Evolutionary conservation across 2,113 vertebrate genomes (phyloP).

Genomic region (Otolemur garnettii): DNA sequence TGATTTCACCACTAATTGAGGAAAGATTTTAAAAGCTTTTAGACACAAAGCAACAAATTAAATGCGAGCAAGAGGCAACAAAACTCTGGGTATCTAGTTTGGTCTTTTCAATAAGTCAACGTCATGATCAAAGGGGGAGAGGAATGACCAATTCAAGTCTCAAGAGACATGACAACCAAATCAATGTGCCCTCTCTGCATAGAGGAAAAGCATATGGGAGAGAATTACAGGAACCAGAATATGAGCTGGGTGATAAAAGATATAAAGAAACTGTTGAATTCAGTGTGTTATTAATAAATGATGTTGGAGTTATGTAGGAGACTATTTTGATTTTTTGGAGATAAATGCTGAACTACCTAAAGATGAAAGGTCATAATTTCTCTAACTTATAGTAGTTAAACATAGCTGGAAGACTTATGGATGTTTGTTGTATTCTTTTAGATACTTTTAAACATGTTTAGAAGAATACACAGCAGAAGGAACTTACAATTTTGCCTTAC

Average conservation of each 20-base stretch:
- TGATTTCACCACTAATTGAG: neutral
- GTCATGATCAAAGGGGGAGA: neutral
- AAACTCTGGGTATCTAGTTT: neutral
- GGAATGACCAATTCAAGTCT: neutral
- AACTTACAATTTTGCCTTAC: neutral
- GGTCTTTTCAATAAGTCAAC: neutral
- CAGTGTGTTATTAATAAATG: neutral
- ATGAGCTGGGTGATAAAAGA: neutral
- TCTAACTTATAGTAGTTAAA: neutral
- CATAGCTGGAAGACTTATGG: neutral
- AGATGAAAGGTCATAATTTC: neutral
- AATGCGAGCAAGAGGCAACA: neutral
- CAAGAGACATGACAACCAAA: neutral
- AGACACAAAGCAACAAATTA: slow-evolving; percentile 39
- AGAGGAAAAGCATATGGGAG: neutral
- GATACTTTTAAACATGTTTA: neutral
- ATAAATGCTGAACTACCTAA: slow-evolving; percentile 37
- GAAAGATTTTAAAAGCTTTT: neutral
- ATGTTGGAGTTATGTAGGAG: neutral
- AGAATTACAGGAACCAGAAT: neutral
- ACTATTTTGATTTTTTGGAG: neutral
- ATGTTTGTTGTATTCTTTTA: neutral
- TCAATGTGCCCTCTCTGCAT: neutral
- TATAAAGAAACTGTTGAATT: neutral
- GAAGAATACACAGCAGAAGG: neutral